phyloP scores from a whole-genome alignment of 2,113 vertebrate genomes.

The Myocastor coypus region DNA sequence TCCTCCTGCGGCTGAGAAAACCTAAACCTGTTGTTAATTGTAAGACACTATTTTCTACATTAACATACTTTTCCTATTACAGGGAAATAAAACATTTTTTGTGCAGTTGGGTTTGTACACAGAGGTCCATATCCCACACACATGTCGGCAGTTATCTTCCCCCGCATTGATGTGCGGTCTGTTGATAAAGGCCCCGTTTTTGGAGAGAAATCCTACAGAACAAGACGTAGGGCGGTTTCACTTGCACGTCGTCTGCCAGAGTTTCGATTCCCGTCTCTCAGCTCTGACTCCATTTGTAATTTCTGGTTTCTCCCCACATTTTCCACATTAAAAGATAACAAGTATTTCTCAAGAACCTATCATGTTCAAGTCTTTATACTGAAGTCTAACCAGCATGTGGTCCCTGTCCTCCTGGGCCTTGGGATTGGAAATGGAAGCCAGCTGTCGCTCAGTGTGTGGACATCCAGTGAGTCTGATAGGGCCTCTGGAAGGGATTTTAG shows the following conservation, averaged over 20 bases:
- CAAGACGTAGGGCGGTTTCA: neutral
- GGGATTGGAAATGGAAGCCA: neutral
- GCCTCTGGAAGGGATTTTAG: neutral
- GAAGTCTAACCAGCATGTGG: neutral
- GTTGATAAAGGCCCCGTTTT: neutral
- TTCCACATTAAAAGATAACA: neutral
- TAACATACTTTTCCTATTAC: neutral
- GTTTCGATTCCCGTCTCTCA: neutral
- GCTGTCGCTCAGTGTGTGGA: neutral
- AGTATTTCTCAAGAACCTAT: neutral
- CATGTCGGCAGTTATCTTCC: neutral
- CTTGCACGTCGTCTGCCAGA: neutral
- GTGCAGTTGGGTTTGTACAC: neutral
- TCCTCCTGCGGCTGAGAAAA: conserved; percentile 9
- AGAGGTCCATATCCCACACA: neutral
- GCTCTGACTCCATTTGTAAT: neutral
- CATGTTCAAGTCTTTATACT: neutral
- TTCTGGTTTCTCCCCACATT: neutral
- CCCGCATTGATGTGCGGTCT: neutral
- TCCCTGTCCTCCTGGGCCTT: neutral
- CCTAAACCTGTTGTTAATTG: neutral
- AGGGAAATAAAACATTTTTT: neutral
- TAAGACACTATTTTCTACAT: neutral
- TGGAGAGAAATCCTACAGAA: neutral
- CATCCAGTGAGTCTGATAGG: neutral